Evolutionary conservation across 2,797 vertebrate genomes (phyloP).

Genomic region (Pteronotus mesoamericanus): DNA sequence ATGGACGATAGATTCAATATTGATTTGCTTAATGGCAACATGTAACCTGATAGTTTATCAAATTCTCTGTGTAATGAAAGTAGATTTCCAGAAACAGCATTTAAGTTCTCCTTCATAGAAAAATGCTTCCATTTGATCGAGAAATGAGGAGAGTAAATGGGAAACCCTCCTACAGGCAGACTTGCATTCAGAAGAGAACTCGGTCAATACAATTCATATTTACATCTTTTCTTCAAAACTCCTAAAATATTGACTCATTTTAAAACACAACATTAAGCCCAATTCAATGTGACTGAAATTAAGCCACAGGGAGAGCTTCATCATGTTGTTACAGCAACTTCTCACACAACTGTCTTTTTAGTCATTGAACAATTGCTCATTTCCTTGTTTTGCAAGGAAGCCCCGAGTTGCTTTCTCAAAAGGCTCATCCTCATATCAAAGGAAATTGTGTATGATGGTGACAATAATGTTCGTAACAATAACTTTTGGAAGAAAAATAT

Average conservation of each 20-base stretch:
- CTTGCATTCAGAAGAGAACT: conserved; percentile 60
- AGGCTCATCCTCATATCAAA: conserved; percentile 49
- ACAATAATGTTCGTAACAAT: conserved; percentile 61
- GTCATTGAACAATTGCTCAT: conserved; percentile 69
- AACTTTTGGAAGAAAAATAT: conserved; percentile 54
- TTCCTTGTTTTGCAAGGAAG: conserved; percentile 63
- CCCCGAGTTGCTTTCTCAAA: conserved; percentile 51
- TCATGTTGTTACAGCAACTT: conserved; percentile 68
- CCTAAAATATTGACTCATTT: conserved; percentile 71
- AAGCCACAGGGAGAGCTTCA: conserved; percentile 61
- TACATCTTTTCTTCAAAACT: conserved; percentile 68
- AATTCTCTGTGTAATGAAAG: conserved; percentile 61
- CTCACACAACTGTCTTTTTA: conserved; percentile 59
- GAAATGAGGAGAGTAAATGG: conserved; percentile 66
- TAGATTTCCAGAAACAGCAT: conserved; percentile 72
- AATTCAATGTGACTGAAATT: conserved; percentile 65
- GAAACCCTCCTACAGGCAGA: conserved; percentile 70
- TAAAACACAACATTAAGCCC: conserved; percentile 61
- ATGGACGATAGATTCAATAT: conserved; percentile 14
- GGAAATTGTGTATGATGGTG: conserved; percentile 48
- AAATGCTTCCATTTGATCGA: conserved; percentile 63
- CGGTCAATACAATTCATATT: conserved; percentile 63
- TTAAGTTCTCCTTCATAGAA: conserved; percentile 71
- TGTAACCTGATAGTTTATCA: conserved; percentile 64
- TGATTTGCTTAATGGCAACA: conserved; percentile 65